Conservation (phyloP, 2,888 invertebrate species). For the Ectemnius cavifrons region DNA sequence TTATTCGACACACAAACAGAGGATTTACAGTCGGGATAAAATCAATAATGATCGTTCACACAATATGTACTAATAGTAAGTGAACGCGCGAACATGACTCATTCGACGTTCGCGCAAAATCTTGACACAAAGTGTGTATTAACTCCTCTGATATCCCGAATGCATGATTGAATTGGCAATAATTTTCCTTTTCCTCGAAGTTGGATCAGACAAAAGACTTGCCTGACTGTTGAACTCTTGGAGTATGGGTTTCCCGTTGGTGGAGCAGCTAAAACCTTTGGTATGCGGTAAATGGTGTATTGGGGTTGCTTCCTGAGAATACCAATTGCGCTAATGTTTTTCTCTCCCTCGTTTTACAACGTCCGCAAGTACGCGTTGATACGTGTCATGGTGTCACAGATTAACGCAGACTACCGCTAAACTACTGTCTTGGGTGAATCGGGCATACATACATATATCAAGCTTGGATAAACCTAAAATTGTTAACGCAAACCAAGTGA, state of each 20-base stretch:
- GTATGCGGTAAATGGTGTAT: constrained; percentile 28
- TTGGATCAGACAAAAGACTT: constrained; percentile 29
- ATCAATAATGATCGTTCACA: constrained; percentile 7
- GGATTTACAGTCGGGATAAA: background rate
- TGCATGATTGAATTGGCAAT: constrained; percentile 48
- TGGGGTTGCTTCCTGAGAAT: constrained; percentile 42
- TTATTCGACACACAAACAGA: too few relatives aligned
- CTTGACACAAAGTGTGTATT: constrained; percentile 48
- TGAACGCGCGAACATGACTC: constrained; percentile 44
- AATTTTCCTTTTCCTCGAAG: constrained; percentile 19
- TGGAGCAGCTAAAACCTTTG: constrained; percentile 30
- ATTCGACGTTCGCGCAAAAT: constrained; percentile 27
- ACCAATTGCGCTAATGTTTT: constrained; percentile 35
- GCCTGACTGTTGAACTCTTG: constrained; percentile 18
- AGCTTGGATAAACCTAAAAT: constrained; percentile 55
- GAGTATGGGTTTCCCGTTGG: constrained; percentile 24
- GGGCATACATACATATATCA: constrained; percentile 1
- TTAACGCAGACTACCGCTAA: constrained; percentile 51
- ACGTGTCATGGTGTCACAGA: constrained; percentile 43
- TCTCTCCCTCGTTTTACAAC: constrained; percentile 20
- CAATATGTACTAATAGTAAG: constrained; percentile 50
- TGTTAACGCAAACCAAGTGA: constrained; percentile 24
- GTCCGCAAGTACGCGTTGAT: background rate
- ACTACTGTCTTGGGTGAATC: constrained; percentile 12
- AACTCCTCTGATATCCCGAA: constrained; percentile 47